Conservation (phyloP, 2,113 vertebrate genomes). For the Psettodes erumei region DNA sequence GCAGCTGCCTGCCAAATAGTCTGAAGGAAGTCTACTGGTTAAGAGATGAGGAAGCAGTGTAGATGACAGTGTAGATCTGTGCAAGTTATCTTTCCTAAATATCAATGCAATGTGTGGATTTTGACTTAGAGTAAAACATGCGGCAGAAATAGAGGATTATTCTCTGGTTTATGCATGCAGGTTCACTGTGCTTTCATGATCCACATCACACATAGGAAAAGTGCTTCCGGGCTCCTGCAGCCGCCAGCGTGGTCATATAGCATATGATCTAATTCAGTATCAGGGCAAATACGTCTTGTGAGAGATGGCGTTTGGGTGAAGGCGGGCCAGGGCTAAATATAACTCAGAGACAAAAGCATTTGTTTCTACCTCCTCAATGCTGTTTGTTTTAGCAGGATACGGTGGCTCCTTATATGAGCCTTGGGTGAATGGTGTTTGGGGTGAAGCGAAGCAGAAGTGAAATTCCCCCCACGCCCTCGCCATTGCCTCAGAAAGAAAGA, state of each 20-base stretch:
- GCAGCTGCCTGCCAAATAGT: slow-evolving; percentile 26
- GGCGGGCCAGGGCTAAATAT: slow-evolving; percentile 72
- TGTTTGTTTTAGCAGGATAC: slow-evolving; percentile 81
- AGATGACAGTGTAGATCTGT: slow-evolving; percentile 2
- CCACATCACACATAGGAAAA: slow-evolving; percentile 1
- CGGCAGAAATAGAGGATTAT: not conserved
- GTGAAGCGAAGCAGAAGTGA: slow-evolving; percentile 62
- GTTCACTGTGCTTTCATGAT: not conserved
- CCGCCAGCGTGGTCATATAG: slow-evolving; percentile 35
- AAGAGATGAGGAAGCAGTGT: slow-evolving; percentile 9
- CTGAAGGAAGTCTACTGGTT: slow-evolving; percentile 3
- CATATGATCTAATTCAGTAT: slow-evolving; percentile 40
- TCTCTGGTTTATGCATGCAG: not conserved
- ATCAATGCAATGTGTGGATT: not conserved
- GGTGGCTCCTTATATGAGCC: slow-evolving; percentile 60
- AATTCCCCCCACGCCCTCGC: slow-evolving; percentile 51
- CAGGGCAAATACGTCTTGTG: slow-evolving; percentile 40
- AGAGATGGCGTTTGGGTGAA: slow-evolving; percentile 55
- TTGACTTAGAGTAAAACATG: slow-evolving; percentile 12
- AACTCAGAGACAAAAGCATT: slow-evolving; percentile 79
- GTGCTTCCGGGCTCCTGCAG: slow-evolving; percentile 7
- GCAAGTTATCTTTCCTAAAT: slow-evolving; percentile 2
- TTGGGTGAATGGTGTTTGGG: slow-evolving; percentile 68
- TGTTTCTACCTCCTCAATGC: slow-evolving; percentile 76
- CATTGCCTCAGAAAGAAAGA: slow-evolving; percentile 58